Percentiles rank a stretch among this genome's conserved stretches.
These are phyloP conservation scores for Trinorchestia longiramus DNA, from an alignment of 1,140 invertebrate genomes.

Conservation along the genomic window DNA sequence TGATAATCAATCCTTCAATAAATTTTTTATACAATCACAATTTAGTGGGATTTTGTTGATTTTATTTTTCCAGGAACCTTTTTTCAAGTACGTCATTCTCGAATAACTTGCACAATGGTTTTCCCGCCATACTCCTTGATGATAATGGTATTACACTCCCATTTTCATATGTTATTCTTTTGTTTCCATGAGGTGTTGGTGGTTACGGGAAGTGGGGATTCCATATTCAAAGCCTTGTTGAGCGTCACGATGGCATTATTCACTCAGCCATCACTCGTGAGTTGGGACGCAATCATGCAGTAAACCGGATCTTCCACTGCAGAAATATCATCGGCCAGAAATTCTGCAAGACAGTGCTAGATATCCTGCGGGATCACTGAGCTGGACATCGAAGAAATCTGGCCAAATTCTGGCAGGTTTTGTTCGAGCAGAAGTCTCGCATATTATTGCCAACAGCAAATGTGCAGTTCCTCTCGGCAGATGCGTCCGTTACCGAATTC, in stretches of 20 bases:
- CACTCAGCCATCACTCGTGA: neutral
- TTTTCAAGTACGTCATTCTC: neutral
- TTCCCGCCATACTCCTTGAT: neutral
- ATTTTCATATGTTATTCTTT: neutral
- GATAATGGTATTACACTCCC: neutral
- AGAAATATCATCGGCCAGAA: neutral
- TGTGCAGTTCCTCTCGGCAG: conserved; percentile 4
- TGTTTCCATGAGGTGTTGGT: neutral
- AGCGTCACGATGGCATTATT: neutral
- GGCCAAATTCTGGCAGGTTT: neutral
- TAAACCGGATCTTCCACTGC: neutral
- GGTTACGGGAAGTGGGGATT: neutral
- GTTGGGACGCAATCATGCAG: neutral
- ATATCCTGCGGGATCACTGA: neutral
- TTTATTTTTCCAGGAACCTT: neutral
- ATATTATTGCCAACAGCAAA: neutral
- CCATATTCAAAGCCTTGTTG: neutral
- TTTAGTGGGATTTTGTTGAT: neutral
- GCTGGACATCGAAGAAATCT: neutral
- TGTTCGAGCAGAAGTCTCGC: conserved; percentile 5
- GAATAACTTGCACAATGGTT: neutral
- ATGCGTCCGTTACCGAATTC: neutral
- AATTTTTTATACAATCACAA: neutral
- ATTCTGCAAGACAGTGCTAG: neutral
- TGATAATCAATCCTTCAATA: neutral